Conservation (phyloP, 1,140 invertebrate genomes). For the Musca domestica region DNA sequence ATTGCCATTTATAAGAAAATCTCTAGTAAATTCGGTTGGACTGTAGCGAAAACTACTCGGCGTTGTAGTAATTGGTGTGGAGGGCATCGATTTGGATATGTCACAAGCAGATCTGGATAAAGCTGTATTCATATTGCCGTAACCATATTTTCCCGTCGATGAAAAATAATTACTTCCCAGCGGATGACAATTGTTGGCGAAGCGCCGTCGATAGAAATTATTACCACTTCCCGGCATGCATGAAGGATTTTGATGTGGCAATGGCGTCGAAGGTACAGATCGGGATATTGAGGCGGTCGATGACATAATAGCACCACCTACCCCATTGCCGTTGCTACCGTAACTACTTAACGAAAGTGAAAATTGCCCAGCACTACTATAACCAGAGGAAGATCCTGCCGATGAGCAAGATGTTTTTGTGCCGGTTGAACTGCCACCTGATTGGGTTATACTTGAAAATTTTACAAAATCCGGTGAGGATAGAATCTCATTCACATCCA, state of each 20-base stretch:
- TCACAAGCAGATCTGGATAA: slow-evolving; percentile 36
- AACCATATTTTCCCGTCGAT: slow-evolving; percentile 37
- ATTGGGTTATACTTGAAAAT: slow-evolving; percentile 37
- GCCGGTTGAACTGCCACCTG: slow-evolving; percentile 25
- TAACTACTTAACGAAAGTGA: slow-evolving; percentile 27
- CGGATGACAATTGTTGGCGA: slow-evolving; percentile 35
- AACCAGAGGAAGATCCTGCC: slow-evolving; percentile 44
- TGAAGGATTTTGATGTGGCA: slow-evolving; percentile 54
- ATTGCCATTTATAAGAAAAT: slow-evolving; percentile 63
- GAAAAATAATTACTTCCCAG: slow-evolving; percentile 32
- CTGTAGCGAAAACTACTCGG: slow-evolving; percentile 60
- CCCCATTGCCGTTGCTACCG: slow-evolving; percentile 24
- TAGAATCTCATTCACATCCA: slow-evolving; percentile 42
- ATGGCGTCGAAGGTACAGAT: slow-evolving; percentile 64
- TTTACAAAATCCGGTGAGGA: slow-evolving; percentile 43
- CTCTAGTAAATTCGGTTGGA: slow-evolving; percentile 54
- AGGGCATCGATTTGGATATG: slow-evolving; percentile 65
- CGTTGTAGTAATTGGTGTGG: slow-evolving; percentile 58
- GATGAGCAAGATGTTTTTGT: slow-evolving; percentile 48
- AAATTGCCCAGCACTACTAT: slow-evolving; percentile 40
- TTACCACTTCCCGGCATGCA: slow-evolving; percentile 28
- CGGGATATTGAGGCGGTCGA: slow-evolving; percentile 53
- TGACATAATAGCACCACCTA: slow-evolving; percentile 17
- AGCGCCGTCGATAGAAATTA: slow-evolving; percentile 49
- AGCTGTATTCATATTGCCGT: slow-evolving; percentile 1